Base-by-base conservation (phyloP, 2,113 vertebrate genomes). In the human region DNA sequence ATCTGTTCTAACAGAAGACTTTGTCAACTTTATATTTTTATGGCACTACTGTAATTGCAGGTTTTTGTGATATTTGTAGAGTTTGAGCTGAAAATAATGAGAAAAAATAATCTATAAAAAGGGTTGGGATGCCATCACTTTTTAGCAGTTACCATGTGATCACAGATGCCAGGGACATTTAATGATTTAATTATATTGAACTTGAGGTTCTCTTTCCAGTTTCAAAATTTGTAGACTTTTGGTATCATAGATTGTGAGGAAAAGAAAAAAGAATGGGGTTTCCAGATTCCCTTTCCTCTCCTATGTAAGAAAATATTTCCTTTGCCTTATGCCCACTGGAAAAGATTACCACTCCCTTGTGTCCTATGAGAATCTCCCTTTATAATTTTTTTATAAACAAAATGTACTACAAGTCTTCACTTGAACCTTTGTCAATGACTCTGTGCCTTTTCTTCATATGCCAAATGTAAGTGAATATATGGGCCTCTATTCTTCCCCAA, bases 1-100 rank as follows among this genome's bases (percentile, higher is more conserved):
- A 0, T 97, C 96, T 96, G 97, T 98, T 98, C 96, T 96, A 92
- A 96, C 93, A 95, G 97, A 97, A 98, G 98, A 98, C 96, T 98
- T 98, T 97, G 97, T 98, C 97, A 98, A 98, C 96, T 98, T 97
- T 97, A 93, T 98, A 98, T 98, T 98, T 98, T 98, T 97, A 98
- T 98, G 96, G 95, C 95, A 97, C 84, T 97, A 98, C 97, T 98
- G 97, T 98, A 98, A 98, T 98, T 98, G 97, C 95, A 98, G 97
- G 95, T 94, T 98, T 98, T 98, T 97, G 97, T 94, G 87, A 93
- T 97, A 97, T 94, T 97, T 96, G 97, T 95, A 94, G 94, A 93
- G 84, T 97, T 82, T 78, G 85, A 96, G 92, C 88, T 95, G 94
- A 3, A 1, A 98, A 98, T 96, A 96, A 97, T 97, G 95, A 97